A percentile compares a stretch with the other conserved stretches of the same genome.
Conservation (phyloP, 2,113 vertebrate genomes). For the Malurus cyaneus region DNA sequence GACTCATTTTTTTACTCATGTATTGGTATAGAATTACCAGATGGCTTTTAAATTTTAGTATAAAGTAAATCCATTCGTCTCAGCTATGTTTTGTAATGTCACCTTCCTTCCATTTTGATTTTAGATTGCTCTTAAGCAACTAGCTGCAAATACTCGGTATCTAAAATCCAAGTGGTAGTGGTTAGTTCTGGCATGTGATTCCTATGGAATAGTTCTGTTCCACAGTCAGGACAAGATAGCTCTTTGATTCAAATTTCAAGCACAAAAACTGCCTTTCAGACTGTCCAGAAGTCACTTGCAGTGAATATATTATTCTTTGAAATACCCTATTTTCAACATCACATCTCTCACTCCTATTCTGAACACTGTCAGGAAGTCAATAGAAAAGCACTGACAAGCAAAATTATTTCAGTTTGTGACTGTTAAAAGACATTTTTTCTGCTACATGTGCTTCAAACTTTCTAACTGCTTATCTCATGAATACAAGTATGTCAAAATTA, state of each 20-base stretch:
- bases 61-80: neutral
- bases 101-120: neutral
- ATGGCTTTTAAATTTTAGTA: neutral
- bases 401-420: neutral
- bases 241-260: neutral
- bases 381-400: neutral
- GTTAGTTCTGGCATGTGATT: neutral
- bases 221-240: neutral
- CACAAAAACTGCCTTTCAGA: neutral
- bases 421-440: neutral
- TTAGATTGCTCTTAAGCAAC: neutral
- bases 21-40: neutral
- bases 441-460: neutral
- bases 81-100: neutral
- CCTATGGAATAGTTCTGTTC: neutral
- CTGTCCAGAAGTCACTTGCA: neutral
- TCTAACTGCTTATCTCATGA: neutral
- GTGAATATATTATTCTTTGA: neutral
- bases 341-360: neutral
- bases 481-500: neutral
- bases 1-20: neutral
- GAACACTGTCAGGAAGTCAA: neutral
- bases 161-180: neutral
- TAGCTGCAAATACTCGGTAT: neutral
- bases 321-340: neutral